A percentile compares a stretch with the other conserved stretches of the same genome.
Conservation (phyloP, 2,113 vertebrate species). For the Strix uralensis region DNA sequence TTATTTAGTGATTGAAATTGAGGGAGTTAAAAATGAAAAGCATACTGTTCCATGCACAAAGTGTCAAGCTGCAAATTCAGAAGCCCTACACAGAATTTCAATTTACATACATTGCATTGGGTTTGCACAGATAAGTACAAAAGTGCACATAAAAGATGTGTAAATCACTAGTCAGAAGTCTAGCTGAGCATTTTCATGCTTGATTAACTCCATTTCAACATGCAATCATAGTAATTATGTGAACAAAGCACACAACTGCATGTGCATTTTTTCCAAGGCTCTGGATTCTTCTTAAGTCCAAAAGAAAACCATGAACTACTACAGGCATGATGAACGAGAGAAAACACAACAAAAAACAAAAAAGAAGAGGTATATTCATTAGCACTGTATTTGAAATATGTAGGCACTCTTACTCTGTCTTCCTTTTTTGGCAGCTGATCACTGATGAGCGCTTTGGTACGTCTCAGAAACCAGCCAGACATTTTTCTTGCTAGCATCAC, state of each 20-base stretch:
- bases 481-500: constrained; percentile 80
- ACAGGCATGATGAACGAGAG: background rate
- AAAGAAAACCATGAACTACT: background rate
- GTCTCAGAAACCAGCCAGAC: constrained; percentile 86
- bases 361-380: background rate
- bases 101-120: background rate
- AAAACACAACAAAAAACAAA: background rate
- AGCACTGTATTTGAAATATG: background rate
- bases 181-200: background rate
- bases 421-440: constrained; percentile 91
- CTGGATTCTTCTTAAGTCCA: background rate
- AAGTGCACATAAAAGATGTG: background rate
- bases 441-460: constrained; percentile 88
- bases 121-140: background rate
- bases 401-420: constrained; percentile 81
- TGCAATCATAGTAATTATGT: background rate
- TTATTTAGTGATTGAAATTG: background rate
- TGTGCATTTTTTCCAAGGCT: background rate
- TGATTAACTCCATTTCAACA: constrained; percentile 18
- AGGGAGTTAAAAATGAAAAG: background rate
- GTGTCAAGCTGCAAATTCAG: background rate
- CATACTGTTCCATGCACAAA: background rate
- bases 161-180: constrained; percentile 4
- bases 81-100: background rate
- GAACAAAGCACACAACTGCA: background rate